Evolutionary conservation across 64 coral and sea anemone genomes (phyloP).

Genomic region (Montipora capricornis): DNA sequence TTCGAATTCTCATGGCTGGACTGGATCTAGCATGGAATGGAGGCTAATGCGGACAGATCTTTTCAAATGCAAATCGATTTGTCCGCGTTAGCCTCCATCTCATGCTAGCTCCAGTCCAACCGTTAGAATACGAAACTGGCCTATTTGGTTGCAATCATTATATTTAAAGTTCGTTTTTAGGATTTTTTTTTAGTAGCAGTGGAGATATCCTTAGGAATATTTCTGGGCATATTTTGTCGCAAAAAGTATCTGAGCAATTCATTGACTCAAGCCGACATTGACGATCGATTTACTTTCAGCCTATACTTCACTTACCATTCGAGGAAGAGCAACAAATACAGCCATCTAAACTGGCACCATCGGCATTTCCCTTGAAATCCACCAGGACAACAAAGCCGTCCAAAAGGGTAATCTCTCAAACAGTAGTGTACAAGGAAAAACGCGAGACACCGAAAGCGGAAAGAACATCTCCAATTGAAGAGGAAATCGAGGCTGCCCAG

Average conservation of each 20-base stretch:
- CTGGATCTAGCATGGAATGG: too few relatives aligned
- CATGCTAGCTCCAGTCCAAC: too few relatives aligned
- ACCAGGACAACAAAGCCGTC: slow-evolving; percentile 56
- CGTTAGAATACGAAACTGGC: too few relatives aligned
- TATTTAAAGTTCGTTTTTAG: too few relatives aligned
- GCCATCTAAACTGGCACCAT: background rate
- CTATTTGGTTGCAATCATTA: too few relatives aligned
- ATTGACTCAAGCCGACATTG: background rate
- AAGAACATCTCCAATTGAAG: background rate
- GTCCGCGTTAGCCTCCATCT: too few relatives aligned
- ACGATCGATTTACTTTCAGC: background rate
- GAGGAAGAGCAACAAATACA: background rate
- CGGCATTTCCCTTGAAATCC: slow-evolving; percentile 26
- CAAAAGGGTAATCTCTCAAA: slow-evolving; percentile 61
- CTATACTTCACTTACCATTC: background rate
- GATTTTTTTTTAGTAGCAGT: too few relatives aligned
- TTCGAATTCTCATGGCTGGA: too few relatives aligned
- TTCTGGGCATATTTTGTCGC: too few relatives aligned
- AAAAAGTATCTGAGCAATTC: background rate
- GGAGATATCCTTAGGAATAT: too few relatives aligned
- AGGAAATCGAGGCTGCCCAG: background rate
- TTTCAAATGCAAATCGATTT: too few relatives aligned
- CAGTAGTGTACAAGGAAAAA: slow-evolving; percentile 54
- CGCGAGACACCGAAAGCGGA: background rate
- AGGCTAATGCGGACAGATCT: too few relatives aligned